Evolutionary conservation across 1,140 invertebrate species (phyloP), one percentile per base, ranked within the genome.

Genomic region (Brachionus rotundiformis): DNA sequence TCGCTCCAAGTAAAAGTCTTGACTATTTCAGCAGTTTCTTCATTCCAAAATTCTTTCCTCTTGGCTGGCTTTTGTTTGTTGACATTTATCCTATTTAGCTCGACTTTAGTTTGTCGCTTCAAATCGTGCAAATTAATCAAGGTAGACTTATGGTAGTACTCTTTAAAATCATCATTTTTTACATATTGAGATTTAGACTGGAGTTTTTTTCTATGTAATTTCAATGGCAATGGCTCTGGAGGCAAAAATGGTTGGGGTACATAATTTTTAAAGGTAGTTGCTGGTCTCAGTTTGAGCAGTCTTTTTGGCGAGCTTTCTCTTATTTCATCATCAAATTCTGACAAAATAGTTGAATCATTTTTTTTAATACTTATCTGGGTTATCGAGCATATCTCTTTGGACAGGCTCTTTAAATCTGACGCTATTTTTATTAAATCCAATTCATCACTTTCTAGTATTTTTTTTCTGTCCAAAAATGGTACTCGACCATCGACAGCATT

Each of bases 1-100:
- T 84, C 83, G 3, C 82, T 84, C 86, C 86, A 86, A 33, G 63
- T 68, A 36, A 68, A 54, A 19, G 47, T 54, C 19, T 54, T 54
- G 7, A 19, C 23, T 54, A 19, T 54, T 65, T 65, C 61, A 27
- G 27, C 11, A 13, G 61, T 29, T 65, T 29, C 25, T 8, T 73
- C 68, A 25, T 4, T 44, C 11, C 16, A 10, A 44, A 73, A 73
- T 27, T 73, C 36, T 3, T 7, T 6, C 25, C 68, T 73, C 44
- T 44, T 73, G 1, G 41, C 2, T 3, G 29, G 8, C 16, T 36
- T n/a, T 23, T 68, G 36, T 68, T 68, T 39, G 29, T 36, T 36
- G 11, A 33, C 4, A 68, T 68, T 68, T 11, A 23, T 19, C n/a
- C 6, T 36, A 33, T 33, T 68, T 4, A 73, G 23, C 16, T 44